A percentile compares a stretch with the other conserved stretches of the same genome.
These are phyloP conservation scores for Bothrops jararaca DNA, from an alignment of 2,113 vertebrate genomes.

Conservation along the genomic window DNA sequence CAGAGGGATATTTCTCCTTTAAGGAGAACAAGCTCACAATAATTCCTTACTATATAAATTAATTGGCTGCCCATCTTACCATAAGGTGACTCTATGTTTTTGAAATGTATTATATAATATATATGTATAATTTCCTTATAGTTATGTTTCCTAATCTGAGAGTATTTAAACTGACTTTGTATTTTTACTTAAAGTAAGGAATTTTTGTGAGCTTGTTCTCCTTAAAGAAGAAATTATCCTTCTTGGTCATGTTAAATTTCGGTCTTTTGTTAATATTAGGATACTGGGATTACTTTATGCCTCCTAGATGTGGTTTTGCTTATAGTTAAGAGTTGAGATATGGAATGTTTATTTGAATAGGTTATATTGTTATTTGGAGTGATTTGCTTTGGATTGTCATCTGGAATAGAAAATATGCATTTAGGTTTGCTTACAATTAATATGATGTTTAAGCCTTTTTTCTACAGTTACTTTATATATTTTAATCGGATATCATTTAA, in stretches of 20 bases:
- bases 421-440: background rate
- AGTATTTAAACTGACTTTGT: background rate
- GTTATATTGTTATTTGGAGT: background rate
- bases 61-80: no score
- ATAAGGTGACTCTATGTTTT: no score
- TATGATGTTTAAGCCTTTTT: background rate
- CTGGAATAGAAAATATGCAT: background rate
- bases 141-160: background rate
- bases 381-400: background rate
- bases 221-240: background rate
- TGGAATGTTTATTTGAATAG: background rate
- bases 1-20: background rate
- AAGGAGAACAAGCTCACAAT: background rate
- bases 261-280: background rate
- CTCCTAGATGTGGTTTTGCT: background rate
- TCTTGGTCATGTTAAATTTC: background rate
- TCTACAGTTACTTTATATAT: background rate
- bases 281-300: background rate
- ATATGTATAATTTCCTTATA: background rate
- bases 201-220: background rate
- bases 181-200: background rate
- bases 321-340: background rate
- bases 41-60: background rate
- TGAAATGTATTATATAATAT: no score
- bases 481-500: background rate